A percentile compares a stretch with the other conserved stretches of the same genome.
phyloP scores from a whole-genome alignment of 2,888 invertebrate species.

The Hololepta plana region DNA sequence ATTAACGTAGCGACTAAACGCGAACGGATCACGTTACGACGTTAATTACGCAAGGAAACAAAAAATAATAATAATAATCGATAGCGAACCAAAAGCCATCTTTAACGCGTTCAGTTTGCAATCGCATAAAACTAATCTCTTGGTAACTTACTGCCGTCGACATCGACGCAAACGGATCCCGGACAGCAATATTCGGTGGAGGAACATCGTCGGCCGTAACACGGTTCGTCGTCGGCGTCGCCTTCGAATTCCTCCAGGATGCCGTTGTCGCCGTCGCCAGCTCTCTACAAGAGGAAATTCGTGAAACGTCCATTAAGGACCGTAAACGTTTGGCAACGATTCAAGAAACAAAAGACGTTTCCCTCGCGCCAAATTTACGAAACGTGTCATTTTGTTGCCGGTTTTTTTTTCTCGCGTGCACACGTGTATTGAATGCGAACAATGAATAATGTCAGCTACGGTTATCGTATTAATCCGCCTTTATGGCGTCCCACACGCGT shows the following conservation, averaged over 20 bases:
- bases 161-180: constrained; percentile 54
- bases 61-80: not conserved
- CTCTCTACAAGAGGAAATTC: constrained; percentile 16
- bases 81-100: not conserved
- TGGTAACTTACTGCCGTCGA: constrained; percentile 37
- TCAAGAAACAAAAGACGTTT: constrained; percentile 1
- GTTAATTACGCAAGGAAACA: not conserved
- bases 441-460: no score
- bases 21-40: no score
- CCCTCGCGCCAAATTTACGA: constrained; percentile 1
- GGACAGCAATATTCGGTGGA: constrained; percentile 74
- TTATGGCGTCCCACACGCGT: no score
- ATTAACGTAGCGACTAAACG: no score
- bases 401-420: no score
- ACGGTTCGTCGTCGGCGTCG: constrained; percentile 44
- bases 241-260: constrained; percentile 28
- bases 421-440: no score
- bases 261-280: constrained; percentile 24
- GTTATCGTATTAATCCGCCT: no score
- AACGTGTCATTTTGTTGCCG: no score
- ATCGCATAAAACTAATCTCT: not conserved
- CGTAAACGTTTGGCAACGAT: not conserved
- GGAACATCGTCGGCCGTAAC: constrained; percentile 57
- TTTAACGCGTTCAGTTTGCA: constrained; percentile 1
- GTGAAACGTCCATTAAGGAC: no score